Conservation (phyloP, 2,797 vertebrate species). For the Spinibarbus caldwelli region DNA sequence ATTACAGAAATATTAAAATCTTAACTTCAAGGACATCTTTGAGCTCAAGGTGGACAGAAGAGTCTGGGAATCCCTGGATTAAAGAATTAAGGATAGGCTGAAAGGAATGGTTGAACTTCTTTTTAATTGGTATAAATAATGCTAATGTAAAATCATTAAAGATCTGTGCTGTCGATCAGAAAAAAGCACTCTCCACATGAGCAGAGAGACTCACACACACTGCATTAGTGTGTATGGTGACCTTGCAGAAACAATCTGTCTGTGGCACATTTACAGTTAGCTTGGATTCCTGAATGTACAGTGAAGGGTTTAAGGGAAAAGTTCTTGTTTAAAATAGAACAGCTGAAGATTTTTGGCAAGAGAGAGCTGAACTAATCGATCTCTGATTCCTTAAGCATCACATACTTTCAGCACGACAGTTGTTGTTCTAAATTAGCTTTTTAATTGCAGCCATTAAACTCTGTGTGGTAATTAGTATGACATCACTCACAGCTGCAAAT, state of each 20-base stretch:
- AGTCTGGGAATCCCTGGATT: not conserved
- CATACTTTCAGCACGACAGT: conserved; percentile 62
- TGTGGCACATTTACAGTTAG: not conserved
- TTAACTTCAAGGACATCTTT: not conserved
- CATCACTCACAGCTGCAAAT: conserved; percentile 40
- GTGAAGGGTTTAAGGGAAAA: not conserved
- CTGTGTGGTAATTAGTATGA: conserved; percentile 56
- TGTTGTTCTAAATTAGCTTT: conserved; percentile 74
- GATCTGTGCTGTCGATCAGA: too few species aligned
- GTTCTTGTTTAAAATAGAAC: not conserved
- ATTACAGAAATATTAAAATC: too few species aligned
- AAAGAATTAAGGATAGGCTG: not conserved
- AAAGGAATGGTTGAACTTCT: not conserved
- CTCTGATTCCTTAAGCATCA: conserved; percentile 69
- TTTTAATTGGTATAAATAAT: not conserved
- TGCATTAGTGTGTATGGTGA: not conserved
- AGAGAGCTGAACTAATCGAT: conserved; percentile 66
- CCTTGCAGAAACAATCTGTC: not conserved
- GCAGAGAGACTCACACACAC: too few species aligned
- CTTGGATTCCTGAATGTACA: not conserved
- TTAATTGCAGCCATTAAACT: conserved; percentile 77
- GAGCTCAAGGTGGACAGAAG: not conserved
- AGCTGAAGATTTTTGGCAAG: not conserved
- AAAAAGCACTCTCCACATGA: too few species aligned
- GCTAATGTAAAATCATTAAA: not conserved